Conservation (phyloP, 2,888 invertebrate genomes). For the Thera obeliscata region DNA sequence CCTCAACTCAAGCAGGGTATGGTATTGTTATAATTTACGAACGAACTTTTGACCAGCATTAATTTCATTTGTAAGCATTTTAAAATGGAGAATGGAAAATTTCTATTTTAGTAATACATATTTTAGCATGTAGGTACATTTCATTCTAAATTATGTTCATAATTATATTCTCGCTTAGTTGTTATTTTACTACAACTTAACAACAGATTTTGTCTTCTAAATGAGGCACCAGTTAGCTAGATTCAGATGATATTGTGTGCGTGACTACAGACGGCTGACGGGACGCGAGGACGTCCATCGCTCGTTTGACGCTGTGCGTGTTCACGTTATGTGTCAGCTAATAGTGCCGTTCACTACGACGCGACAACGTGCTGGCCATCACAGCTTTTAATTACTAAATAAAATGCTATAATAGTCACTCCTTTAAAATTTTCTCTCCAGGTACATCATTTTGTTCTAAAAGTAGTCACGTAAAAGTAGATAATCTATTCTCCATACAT, state of each 20-base stretch:
- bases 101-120: too few relatives aligned
- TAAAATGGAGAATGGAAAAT: too few relatives aligned
- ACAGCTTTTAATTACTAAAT: too few relatives aligned
- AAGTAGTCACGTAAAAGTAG: neutral
- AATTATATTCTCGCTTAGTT: too few relatives aligned
- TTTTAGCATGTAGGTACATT: too few relatives aligned
- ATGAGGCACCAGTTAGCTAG: neutral
- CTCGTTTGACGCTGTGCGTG: neutral
- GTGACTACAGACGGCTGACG: neutral
- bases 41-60: neutral
- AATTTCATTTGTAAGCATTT: too few relatives aligned
- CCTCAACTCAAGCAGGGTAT: conserved; percentile 5
- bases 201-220: too few relatives aligned
- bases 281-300: neutral
- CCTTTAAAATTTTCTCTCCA: neutral
- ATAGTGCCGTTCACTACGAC: neutral
- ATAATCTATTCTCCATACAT: conserved; percentile 1
- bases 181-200: too few relatives aligned
- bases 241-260: neutral
- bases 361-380: neutral
- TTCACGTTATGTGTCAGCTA: neutral
- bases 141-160: too few relatives aligned
- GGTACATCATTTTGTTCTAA: neutral
- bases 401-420: neutral
- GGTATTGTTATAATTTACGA: conserved; percentile 6